Evolutionary conservation across 2,797 vertebrate genomes (phyloP).

Genomic region (Mormyrops attenuatus): DNA sequence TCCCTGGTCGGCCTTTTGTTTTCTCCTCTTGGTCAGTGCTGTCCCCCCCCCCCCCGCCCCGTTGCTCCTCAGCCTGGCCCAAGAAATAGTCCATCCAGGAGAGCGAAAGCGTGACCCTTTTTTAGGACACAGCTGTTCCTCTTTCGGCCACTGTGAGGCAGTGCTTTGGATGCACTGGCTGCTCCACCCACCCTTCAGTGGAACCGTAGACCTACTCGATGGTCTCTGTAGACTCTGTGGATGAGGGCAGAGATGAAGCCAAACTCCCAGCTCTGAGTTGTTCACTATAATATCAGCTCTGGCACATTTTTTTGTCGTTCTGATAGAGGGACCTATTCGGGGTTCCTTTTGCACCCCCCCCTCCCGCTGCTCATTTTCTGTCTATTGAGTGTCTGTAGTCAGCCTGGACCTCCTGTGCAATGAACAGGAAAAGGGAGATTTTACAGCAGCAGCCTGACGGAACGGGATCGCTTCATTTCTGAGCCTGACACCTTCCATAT

Average conservation of each 20-base stretch:
- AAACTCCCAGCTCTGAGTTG: slow-evolving; percentile 30
- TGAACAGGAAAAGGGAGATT: slow-evolving; percentile 68
- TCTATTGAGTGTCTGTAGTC: slow-evolving; percentile 64
- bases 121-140: neutral
- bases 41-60: neutral
- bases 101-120: neutral
- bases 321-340: slow-evolving; percentile 64
- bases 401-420: slow-evolving; percentile 63
- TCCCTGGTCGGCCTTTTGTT: neutral
- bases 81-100: neutral
- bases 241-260: slow-evolving; percentile 6
- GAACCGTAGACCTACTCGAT: neutral
- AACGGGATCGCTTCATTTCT: slow-evolving; percentile 59
- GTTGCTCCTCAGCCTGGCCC: neutral
- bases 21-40: neutral
- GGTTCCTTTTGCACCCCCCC: slow-evolving; percentile 57
- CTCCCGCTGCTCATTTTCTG: slow-evolving; percentile 64
- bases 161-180: neutral
- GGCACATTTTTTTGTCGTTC: slow-evolving; percentile 67
- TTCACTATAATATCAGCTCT: slow-evolving; percentile 69
- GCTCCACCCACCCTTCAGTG: neutral
- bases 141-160: neutral
- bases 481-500: slow-evolving; percentile 46
- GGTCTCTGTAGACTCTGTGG: slow-evolving; percentile 34
- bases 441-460: slow-evolving; percentile 60